Base-by-base conservation (phyloP, 2,888 invertebrate species). In the Escarpia spicata region DNA sequence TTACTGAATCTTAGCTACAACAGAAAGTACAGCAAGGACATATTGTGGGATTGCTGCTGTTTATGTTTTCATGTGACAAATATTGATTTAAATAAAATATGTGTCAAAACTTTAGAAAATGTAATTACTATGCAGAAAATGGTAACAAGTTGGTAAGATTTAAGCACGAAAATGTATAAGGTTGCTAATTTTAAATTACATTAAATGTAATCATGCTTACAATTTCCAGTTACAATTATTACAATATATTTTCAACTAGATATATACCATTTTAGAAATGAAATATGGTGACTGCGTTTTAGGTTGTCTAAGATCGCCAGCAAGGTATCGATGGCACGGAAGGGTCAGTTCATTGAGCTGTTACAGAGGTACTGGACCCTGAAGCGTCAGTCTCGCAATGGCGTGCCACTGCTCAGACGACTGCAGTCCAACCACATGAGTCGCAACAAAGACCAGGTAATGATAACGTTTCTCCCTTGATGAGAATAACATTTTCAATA, bases 321-420 rank as follows among this genome's bases (percentile, higher is more conserved):
- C 19, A 96, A 98, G 95, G 98, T 99, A 10, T 96, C 96, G 92
- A 97, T 97, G 93, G 97, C 98, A 43, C 98, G 98, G 95, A 96
- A 96, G 94, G 98, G 98, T 44, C 98, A 98, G 94, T 98, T 99
- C 95, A 98, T 99, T 95, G 98, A 98, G 96, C 97, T 98, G 3
- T 97, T 99, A 26, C 98, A 99, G 92, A 98, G 99, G 0, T 99
- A 99, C 96, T 99, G 99, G 99, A 99, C 99, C 4, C 97, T 99
- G 91, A 99, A 99, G 96, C 97, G 99, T 1, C 98, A 99, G 96
- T 98, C 98, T 94, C 97, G 99, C 92, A 99, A 99, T 96, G 99
- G 99, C 0, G 99, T 99, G 12, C 99, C 99, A 0, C 97, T 99
- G 93, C 96, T 99, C 93, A 97, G 99, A 91, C 97, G 99, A 9